Evolutionary conservation across 1,140 invertebrate genomes (phyloP), one percentile per base, ranked within the genome.

Genomic region (Oryctes rhinoceros): DNA sequence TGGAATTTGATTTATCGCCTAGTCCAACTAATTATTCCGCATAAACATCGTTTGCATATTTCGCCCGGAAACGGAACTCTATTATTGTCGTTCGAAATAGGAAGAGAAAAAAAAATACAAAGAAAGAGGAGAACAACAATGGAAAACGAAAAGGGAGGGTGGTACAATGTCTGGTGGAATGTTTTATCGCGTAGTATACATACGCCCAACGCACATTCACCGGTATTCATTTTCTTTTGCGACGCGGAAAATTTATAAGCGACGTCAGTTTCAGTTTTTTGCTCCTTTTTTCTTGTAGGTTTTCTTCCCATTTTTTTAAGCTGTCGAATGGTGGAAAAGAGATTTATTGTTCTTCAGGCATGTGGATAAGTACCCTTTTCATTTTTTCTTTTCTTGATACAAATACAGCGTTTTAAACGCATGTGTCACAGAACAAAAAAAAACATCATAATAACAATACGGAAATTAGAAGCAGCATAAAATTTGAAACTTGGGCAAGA

Each of bases 11-110:
- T 59, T 59, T 59, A 59, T 59, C 53, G 53, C 53, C 53, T 59
- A 59, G 53, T 59, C 53, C 18, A 18, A 59, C 53, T 59, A 59
- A 59, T 59, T 59, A 59, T 59, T 59, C 53, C 53, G 13, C 53
- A 59, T 59, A 59, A 59, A 59, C 53, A 59, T 59, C 53, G 53
- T 59, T 59, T 59, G 53, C 53, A 59, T 59, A 59, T 59, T 59
- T 59, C 53, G n/a, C n/a, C 53, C 15, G 53, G 53, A 59, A 59
- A 59, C 53, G 53, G 53, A 59, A 59, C 53, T 59, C 53, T n/a
- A 59, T 59, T 59, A 59, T 59, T 59, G 18, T 59, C 13, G 53
- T 59, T 59, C 53, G 53, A 59, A 59, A 59, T 18, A 18, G n/a
- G 18, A 59, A n/a, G 53, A 18, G 18, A 59, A 15, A 59, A 18